These are phyloP conservation scores for Gymnodraco acuticeps DNA, from an alignment of 2,797 vertebrate genomes.

Conservation along the genomic window DNA sequence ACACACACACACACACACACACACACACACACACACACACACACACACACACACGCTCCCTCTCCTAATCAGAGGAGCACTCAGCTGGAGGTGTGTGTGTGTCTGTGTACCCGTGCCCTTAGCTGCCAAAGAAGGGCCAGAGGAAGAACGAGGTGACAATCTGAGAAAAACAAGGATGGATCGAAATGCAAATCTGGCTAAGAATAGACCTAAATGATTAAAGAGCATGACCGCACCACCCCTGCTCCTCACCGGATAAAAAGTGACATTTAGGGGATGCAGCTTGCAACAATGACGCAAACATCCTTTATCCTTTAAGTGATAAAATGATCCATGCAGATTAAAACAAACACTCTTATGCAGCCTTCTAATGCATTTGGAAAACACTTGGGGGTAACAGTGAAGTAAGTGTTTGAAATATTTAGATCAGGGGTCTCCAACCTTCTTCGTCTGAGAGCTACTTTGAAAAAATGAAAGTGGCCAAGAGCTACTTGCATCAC, in stretches of 20 bases:
- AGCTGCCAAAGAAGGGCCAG: slow-evolving; percentile 31
- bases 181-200: slow-evolving; percentile 43
- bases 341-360: not conserved
- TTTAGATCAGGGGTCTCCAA: no score
- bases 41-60: slow-evolving; percentile 30
- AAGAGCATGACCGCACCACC: slow-evolving; percentile 3
- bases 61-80: slow-evolving; percentile 37
- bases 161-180: slow-evolving; percentile 32
- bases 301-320: slow-evolving; percentile 22
- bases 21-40: no score
- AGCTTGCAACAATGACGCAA: slow-evolving; percentile 5
- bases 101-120: slow-evolving; percentile 5
- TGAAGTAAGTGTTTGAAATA: no score
- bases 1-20: no score
- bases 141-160: slow-evolving; percentile 44
- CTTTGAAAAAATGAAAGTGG: no score
- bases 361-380: not conserved
- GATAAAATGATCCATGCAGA: slow-evolving; percentile 3
- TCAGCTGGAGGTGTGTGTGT: slow-evolving; percentile 24
- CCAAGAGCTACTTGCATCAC: no score
- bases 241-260: slow-evolving; percentile 9
- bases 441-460: no score
- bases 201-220: slow-evolving; percentile 23
- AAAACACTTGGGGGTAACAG: not conserved
- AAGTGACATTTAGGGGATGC: not conserved